Conservation (phyloP, 37 sponge, comb jelly and placozoan genomes). For the Hexactinellida sp. region DNA sequence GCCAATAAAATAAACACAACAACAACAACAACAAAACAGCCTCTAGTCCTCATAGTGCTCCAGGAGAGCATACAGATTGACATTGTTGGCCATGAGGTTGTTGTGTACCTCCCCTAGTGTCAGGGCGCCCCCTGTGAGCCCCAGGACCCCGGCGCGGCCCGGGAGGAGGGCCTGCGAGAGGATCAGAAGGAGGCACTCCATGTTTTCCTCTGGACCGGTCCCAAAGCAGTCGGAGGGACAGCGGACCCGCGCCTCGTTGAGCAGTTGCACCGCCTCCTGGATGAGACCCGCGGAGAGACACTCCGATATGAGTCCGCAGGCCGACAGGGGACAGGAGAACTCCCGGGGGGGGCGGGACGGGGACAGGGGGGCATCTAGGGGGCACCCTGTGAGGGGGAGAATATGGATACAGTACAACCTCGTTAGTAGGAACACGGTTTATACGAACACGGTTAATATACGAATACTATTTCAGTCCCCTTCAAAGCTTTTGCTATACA, state of each 20-base stretch:
- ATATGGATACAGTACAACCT: no score
- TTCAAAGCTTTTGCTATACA: no score
- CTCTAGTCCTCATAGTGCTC: slow-evolving; percentile 26
- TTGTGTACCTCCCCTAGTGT: slow-evolving; percentile 40
- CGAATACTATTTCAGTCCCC: no score
- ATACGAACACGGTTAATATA: no score
- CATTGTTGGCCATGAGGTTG: slow-evolving; percentile 39
- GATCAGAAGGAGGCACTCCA: background rate
- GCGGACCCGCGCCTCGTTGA: background rate
- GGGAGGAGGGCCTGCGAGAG: background rate
- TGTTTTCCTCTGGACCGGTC: slow-evolving; percentile 3
- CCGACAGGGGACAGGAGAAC: background rate
- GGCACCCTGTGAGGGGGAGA: no score
- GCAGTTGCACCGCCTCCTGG: background rate
- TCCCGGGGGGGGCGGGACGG: background rate
- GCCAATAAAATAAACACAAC: no score
- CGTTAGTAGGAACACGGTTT: no score
- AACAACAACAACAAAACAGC: no score
- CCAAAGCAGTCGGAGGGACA: background rate
- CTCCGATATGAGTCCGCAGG: background rate
- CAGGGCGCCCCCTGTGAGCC: slow-evolving; percentile 23
- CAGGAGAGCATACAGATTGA: slow-evolving; percentile 43
- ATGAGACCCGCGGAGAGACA: background rate
- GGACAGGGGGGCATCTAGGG: background rate
- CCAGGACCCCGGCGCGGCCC: slow-evolving; percentile 25